Evolutionary conservation across 2,797 vertebrate species (phyloP), one percentile per base, ranked within the genome.

Genomic region (Aplochiton taeniatus): DNA sequence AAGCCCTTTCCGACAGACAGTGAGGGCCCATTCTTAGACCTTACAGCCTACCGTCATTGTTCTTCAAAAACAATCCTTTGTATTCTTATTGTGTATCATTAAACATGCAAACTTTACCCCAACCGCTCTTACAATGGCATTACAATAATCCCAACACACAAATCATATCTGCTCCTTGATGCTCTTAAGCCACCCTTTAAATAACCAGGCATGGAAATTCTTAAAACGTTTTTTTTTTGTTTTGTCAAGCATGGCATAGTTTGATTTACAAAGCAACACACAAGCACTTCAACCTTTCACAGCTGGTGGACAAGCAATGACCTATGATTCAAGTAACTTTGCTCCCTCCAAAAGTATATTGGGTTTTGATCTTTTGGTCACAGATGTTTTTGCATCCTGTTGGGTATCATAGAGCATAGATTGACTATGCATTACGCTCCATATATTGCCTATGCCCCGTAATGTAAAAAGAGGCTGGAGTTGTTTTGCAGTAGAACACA

Each of bases 371-470:
- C 51, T 79, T 69, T 19, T 43, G 46, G 73, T 70, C 76, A 63
- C 70, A 61, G 62, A 77, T 61, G 45, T 71, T 63, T 74, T 83
- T 51, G 58, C 61, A 54, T 78, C 57, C 61, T 65, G 62, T 70
- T 66, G 55, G n/a, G 71, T 63, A 81, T 65, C 63, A 64, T 67
- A 80, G 66, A 77, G 58, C 42, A 44, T 18, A 58, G 57, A 72
- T 73, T 61, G 61, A 80, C 72, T 66, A 63, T 74, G 51, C 64
- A 72, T 50, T 69, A 76, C 66, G 84, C 75, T 76, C 71, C 73
- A 66, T 83, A 67, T 76, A 75, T 61, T 66, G 58, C 66, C 71
- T 81, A 81, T 81, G 71, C 63, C 65, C 65, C 49, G 43, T 82
- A 80, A 78, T 65, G 13, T 31, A 62, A 58, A 66, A 65, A 45